These are phyloP conservation scores for Aviceda subcristata DNA, from an alignment of 2,113 vertebrate genomes.

Conservation along the genomic window DNA sequence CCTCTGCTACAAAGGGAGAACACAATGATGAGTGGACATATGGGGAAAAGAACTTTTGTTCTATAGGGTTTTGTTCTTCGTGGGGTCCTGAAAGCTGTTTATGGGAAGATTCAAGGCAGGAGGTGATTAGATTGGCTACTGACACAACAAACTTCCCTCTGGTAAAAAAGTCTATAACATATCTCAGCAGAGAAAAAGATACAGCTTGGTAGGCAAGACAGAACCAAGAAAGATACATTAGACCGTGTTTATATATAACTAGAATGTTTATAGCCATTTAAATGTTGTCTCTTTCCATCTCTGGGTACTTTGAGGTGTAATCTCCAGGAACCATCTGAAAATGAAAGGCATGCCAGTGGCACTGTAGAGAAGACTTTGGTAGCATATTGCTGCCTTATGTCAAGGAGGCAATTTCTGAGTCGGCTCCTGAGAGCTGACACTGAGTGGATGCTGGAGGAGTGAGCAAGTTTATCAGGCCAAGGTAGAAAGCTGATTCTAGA, in stretches of 20 bases:
- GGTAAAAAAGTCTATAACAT: neutral
- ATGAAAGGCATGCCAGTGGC: neutral
- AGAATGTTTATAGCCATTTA: neutral
- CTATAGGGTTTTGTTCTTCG: neutral
- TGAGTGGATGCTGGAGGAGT: neutral
- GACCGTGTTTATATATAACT: neutral
- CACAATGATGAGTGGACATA: neutral
- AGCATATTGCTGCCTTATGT: neutral
- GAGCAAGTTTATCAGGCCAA: conserved; percentile 40
- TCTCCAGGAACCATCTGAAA: neutral
- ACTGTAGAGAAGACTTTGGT: neutral
- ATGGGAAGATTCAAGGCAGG: neutral
- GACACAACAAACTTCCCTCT: neutral
- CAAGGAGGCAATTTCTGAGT: conserved; percentile 6
- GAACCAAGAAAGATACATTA: neutral
- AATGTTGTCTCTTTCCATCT: neutral
- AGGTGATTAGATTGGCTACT: neutral
- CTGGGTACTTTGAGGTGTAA: neutral
- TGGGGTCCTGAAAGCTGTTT: neutral
- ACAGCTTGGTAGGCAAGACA: neutral
- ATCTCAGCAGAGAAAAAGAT: neutral
- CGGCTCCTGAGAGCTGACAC: neutral
- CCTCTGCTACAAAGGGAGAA: neutral
- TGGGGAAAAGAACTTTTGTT: neutral
- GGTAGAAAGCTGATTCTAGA: conserved; percentile 28